Percentiles rank a stretch among this genome's conserved stretches.
Evolutionary conservation across 2,113 vertebrate genomes (phyloP).

Genomic region (Corythoichthys haematopterus): DNA sequence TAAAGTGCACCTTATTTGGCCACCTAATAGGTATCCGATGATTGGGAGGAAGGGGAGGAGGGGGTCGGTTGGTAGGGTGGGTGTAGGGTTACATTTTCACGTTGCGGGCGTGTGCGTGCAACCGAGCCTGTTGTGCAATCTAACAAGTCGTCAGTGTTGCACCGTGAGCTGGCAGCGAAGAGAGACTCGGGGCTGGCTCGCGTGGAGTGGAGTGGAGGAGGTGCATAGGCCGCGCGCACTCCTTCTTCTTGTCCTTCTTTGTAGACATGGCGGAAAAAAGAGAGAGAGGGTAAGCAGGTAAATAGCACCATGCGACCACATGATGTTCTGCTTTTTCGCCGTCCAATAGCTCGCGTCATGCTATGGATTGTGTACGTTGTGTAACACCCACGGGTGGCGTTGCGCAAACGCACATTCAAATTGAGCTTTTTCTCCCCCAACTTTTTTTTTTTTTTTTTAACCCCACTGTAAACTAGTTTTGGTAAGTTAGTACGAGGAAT

Average conservation of each 20-base stretch:
- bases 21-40: constrained; percentile 54
- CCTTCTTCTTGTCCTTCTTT: background rate
- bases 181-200: background rate
- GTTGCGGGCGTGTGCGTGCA: constrained; percentile 24
- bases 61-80: constrained; percentile 19
- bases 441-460: background rate
- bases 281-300: constrained; percentile 3
- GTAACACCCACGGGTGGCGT: constrained; percentile 42
- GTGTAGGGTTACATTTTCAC: constrained; percentile 31
- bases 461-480: background rate
- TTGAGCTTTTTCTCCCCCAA: constrained; percentile 2
- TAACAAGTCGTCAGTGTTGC: constrained; percentile 65
- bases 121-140: constrained; percentile 62
- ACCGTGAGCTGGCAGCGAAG: constrained; percentile 44
- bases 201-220: constrained; percentile 7
- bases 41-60: constrained; percentile 50
- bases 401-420: constrained; percentile 37
- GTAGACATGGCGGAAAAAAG: constrained; percentile 4
- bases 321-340: background rate
- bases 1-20: constrained; percentile 8
- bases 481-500: background rate
- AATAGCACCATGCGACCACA: constrained; percentile 1
- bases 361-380: constrained; percentile 51
- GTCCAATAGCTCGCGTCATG: constrained; percentile 28
- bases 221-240: constrained; percentile 1